Conservation (phyloP, 2,888 invertebrate species). For the Brachylomia viminalis region DNA sequence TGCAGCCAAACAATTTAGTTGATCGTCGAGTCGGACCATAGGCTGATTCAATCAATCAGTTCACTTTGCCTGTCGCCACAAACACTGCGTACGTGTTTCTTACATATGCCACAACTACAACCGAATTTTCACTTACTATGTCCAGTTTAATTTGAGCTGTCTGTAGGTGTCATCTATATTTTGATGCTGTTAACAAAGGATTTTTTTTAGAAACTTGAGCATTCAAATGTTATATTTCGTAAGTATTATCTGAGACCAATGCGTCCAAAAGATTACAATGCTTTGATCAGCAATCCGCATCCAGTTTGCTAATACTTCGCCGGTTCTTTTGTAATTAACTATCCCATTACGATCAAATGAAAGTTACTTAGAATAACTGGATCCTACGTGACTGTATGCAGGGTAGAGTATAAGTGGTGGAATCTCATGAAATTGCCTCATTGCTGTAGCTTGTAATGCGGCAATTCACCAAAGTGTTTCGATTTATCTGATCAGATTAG, state of each 20-base stretch:
- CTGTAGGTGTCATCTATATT: neutral
- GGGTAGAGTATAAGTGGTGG: conserved; percentile 28
- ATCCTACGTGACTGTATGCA: conserved; percentile 42
- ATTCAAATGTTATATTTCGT: neutral
- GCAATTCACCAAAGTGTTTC: conserved; percentile 49
- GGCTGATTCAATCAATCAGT: conserved; percentile 22
- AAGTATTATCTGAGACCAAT: neutral
- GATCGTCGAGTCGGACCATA: neutral
- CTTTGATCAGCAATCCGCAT: neutral
- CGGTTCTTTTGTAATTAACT: conserved; percentile 25
- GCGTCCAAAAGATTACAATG: neutral
- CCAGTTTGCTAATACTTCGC: neutral
- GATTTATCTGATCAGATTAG: conserved; percentile 45
- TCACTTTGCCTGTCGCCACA: conserved; percentile 7
- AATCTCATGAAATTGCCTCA: conserved; percentile 40
- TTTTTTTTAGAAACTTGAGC: neutral
- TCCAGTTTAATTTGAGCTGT: neutral
- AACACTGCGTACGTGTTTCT: neutral
- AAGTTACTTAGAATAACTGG: conserved; percentile 42
- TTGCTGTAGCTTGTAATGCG: conserved; percentile 27
- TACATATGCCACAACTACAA: neutral
- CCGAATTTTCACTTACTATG: neutral
- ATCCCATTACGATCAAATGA: conserved; percentile 18
- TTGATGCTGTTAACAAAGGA: neutral
- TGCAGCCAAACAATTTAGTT: conserved; percentile 21